A percentile compares a stretch with the other conserved stretches of the same genome.
phyloP scores from a whole-genome alignment of 2,888 invertebrate genomes.

The Tetranychus piercei region DNA sequence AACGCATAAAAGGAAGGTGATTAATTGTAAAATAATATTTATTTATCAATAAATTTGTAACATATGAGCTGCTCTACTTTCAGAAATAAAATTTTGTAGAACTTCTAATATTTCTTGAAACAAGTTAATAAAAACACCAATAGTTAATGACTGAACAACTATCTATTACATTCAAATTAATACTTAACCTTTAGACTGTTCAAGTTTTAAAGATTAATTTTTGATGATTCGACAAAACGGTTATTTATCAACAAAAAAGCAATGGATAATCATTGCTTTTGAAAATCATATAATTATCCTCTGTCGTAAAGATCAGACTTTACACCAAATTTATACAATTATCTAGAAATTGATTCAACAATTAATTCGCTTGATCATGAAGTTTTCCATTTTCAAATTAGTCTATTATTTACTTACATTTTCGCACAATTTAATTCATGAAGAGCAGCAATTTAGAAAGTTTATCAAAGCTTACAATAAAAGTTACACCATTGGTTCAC shows the following conservation, averaged over 20 bases:
- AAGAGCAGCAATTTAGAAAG: conserved; percentile 34
- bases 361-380: neutral
- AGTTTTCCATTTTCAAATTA: neutral
- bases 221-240: neutral
- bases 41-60: no score
- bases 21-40: no score
- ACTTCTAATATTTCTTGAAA: no score
- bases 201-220: neutral
- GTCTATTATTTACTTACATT: neutral
- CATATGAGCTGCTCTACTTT: no score
- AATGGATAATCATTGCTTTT: neutral
- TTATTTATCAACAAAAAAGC: neutral
- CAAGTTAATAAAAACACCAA: no score
- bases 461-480: conserved; percentile 42
- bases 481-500: conserved; percentile 37
- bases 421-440: conserved; percentile 25
- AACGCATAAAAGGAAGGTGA: no score
- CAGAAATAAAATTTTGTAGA: no score
- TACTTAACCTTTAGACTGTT: no score
- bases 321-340: neutral
- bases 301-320: neutral
- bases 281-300: neutral
- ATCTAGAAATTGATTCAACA: neutral
- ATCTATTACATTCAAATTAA: no score
- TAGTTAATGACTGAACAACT: no score